Base-by-base conservation (phyloP, 53 echinoderm and acorn worm species). In the Echinarachnius parma region DNA sequence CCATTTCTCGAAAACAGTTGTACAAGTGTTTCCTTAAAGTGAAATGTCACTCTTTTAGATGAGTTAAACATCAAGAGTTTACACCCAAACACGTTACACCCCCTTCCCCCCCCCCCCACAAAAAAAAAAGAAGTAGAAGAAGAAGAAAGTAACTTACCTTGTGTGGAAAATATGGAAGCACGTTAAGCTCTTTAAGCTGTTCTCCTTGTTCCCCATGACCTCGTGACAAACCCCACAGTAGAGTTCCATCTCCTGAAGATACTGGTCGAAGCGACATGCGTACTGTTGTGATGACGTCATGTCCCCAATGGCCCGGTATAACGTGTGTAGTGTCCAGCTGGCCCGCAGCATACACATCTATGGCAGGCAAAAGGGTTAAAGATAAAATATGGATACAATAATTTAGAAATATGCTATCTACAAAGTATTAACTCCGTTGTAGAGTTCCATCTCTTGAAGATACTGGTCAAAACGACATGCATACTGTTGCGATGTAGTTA, bases 81-180 rank as follows among this genome's bases (percentile, higher is more conserved):
- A 10, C 55, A 10, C 24, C 21, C 9, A 54, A 9, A 54, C 20
- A 21, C n/a, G 8, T 21, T n/a, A n/a, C n/a, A n/a, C 42, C 8
- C 42, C 48, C 5, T n/a, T n/a, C n/a, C n/a, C n/a, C n/a, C n/a
- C n/a, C n/a, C n/a, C n/a, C n/a, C n/a, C n/a, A n/a, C n/a, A n/a
- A n/a, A n/a, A n/a, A n/a, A n/a, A n/a, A n/a, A n/a, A n/a, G n/a
- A n/a, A n/a, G n/a, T n/a, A n/a, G n/a, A n/a, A n/a, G n/a, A n/a
- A n/a, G n/a, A n/a, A n/a, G n/a, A n/a, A n/a, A n/a, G n/a, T 21
- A 0, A 79, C 83, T 78, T 59, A 94, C 95, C 77, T 80, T 22
- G 95, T 60, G 48, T 94, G 95, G 37, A 68, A 94, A 10, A 94
- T 86, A 44, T 94, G 95, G 61, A 87, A 87, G 55, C 95, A 94